Evolutionary conservation across 2,113 vertebrate species (phyloP).

Genomic region (Hemibagrus wyckioides): DNA sequence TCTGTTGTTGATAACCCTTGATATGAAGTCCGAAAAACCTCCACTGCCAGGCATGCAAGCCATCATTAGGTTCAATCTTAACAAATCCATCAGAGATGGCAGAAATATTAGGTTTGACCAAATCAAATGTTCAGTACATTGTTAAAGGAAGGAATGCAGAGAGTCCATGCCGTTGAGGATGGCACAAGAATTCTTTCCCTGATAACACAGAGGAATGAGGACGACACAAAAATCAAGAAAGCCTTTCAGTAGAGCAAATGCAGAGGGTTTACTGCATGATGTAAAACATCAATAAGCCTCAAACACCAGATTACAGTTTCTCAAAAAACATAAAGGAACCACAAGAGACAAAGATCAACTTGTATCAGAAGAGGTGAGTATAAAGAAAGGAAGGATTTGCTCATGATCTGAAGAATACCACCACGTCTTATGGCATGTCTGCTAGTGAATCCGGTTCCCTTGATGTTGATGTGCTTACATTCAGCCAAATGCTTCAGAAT

Average conservation of each 20-base stretch:
- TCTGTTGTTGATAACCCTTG: neutral
- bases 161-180: neutral
- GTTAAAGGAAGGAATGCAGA: neutral
- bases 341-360: neutral
- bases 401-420: neutral
- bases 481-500: neutral
- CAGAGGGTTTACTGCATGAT: neutral
- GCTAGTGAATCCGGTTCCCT: neutral
- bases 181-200: neutral
- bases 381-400: neutral
- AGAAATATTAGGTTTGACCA: neutral
- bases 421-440: neutral
- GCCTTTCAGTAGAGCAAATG: neutral
- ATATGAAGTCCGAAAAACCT: neutral
- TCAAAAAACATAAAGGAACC: neutral
- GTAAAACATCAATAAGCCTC: neutral
- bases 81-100: neutral
- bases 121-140: neutral
- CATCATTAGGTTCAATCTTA: neutral
- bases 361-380: neutral
- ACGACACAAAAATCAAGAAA: neutral
- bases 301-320: neutral
- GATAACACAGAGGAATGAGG: too few species aligned
- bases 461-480: neutral
- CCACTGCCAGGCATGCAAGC: neutral